A percentile compares a stretch with the other conserved stretches of the same genome.
These are phyloP conservation scores for Heliconius nattereri DNA, from an alignment of 1,140 invertebrate genomes.

Conservation along the genomic window DNA sequence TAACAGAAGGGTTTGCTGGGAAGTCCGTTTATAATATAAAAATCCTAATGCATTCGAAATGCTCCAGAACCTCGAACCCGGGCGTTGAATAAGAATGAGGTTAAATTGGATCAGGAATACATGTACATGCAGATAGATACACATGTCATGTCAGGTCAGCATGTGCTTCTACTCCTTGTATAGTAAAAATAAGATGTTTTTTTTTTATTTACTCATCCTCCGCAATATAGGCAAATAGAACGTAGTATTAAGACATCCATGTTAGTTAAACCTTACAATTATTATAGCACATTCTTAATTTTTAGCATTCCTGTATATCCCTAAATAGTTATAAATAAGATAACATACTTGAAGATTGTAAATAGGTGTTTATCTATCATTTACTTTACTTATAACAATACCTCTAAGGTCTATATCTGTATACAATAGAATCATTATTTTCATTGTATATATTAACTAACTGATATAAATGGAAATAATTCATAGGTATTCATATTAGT, in stretches of 20 bases:
- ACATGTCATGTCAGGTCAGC: conserved; percentile 28
- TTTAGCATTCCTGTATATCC: too few relatives aligned
- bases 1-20: conserved; percentile 14
- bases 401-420: background rate
- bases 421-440: background rate
- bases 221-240: too few relatives aligned
- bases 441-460: background rate
- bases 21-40: conserved; percentile 31
- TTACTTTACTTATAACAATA: background rate
- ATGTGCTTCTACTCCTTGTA: conserved; percentile 46
- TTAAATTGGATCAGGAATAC: conserved; percentile 66
- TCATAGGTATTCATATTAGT: background rate
- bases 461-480: background rate
- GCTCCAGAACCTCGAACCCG: conserved; percentile 57
- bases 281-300: background rate
- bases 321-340: background rate
- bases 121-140: conserved; percentile 24
- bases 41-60: conserved; percentile 70
- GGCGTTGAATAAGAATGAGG: conserved; percentile 75
- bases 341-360: background rate
- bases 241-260: too few relatives aligned
- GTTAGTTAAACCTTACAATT: background rate
- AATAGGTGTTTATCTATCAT: background rate
- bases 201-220: background rate
- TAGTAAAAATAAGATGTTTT: conserved; percentile 37